Percentiles rank a stretch among this genome's conserved stretches.
Evolutionary conservation across 2,797 vertebrate genomes (phyloP).

Genomic region (Chrosomus eos): DNA sequence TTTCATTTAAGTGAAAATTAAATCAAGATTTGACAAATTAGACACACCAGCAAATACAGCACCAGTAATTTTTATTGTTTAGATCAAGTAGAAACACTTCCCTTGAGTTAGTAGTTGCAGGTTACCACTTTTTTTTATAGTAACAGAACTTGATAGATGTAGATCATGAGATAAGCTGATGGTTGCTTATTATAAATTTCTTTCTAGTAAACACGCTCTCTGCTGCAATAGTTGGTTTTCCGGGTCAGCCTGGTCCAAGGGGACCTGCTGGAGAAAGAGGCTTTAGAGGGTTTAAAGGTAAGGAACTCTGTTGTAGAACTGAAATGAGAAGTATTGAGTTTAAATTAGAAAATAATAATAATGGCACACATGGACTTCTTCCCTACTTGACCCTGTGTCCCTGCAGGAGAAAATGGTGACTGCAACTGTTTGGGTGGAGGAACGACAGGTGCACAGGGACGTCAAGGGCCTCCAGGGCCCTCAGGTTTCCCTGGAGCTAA

Average conservation of each 20-base stretch:
- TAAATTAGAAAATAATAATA: background rate
- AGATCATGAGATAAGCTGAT: background rate
- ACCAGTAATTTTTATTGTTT: background rate
- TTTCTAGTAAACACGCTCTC: slow-evolving; percentile 42
- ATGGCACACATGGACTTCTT: background rate
- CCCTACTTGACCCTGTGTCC: background rate
- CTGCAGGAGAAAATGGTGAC: slow-evolving; percentile 55
- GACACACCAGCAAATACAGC: background rate
- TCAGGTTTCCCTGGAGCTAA: slow-evolving; percentile 38
- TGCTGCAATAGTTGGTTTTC: slow-evolving; percentile 23
- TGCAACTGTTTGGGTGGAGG: slow-evolving; percentile 57
- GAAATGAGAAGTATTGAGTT: background rate
- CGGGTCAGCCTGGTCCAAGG: slow-evolving; percentile 64
- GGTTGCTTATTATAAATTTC: background rate
- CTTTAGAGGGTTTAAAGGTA: slow-evolving; percentile 71
- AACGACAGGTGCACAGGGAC: slow-evolving; percentile 30
- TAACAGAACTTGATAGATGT: background rate
- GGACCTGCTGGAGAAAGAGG: slow-evolving; percentile 67
- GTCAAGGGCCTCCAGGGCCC: slow-evolving; percentile 42
- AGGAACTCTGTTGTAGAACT: background rate
- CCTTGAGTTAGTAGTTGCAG: no score
- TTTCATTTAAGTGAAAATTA: background rate
- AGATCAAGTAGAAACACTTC: background rate
- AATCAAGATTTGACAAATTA: slow-evolving; percentile 7
- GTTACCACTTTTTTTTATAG: background rate